These are phyloP conservation scores for Pollenia amentaria DNA, from an alignment of 2,888 invertebrate genomes.

Conservation along the genomic window DNA sequence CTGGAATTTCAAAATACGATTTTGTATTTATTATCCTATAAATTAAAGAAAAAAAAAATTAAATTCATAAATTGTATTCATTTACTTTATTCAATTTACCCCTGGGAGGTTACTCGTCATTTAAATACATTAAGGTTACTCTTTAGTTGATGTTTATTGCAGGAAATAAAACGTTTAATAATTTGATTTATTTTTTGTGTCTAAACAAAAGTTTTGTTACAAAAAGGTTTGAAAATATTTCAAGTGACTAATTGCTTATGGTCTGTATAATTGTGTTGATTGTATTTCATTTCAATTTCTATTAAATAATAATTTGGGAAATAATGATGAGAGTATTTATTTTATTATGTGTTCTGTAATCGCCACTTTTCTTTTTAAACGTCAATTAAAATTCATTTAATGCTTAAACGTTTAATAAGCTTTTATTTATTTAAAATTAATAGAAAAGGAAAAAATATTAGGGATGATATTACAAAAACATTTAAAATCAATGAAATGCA, in stretches of 20 bases:
- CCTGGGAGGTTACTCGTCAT: no score
- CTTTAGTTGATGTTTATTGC: neutral
- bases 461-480: neutral
- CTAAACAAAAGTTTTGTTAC: no score
- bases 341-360: conserved; percentile 17
- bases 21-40: no score
- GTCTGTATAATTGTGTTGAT: neutral
- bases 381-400: conserved; percentile 20
- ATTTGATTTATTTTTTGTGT: neutral
- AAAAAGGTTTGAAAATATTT: conserved; percentile 3
- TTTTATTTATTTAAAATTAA: conserved; percentile 10
- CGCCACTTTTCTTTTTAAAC: neutral
- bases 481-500: neutral
- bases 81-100: no score
- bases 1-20: no score
- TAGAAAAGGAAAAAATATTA: neutral
- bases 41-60: no score
- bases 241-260: neutral
- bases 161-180: neutral
- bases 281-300: conserved; percentile 7
- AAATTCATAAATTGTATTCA: no score
- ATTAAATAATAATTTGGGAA: neutral
- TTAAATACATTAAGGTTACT: no score
- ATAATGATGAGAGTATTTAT: conserved; percentile 2
- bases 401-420: conserved; percentile 5